Evolutionary conservation across 2,797 vertebrate species (phyloP), one percentile per base, ranked within the genome.

Genomic region (Peromyscus aztecus): DNA sequence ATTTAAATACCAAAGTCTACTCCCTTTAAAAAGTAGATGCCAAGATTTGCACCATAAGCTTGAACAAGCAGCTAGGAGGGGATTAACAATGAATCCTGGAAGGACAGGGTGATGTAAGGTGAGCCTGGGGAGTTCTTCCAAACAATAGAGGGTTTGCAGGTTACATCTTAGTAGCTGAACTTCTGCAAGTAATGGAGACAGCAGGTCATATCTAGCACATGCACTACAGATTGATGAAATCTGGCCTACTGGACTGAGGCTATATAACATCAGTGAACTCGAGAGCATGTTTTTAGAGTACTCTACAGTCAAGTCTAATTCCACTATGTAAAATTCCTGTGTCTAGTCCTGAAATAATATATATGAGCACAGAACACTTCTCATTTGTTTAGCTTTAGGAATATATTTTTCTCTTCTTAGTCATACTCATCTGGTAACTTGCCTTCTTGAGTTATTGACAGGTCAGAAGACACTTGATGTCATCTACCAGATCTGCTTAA

Each of bases 161-260:
- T 10, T 46, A 77, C 46, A 23, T 88, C 71, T 89, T 31, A 71
- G 24, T 19, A 46, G 34, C 34, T 52, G 83, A 95, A 96, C 52
- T 92, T 94, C 34, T 92, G 40, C 89, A 89, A 91, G n/a, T 52
- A 95, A 91, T 29, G 82, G 75, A 95, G 65, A 94, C 12, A 78
- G 31, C 0, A 8, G n/a, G 37, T 46, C 34, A 61, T 4, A 83
- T 49, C 65, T 1, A 93, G 76, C 40, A 75, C 13, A 78, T 77
- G 73, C 29, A 43, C 19, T 24, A 67, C 34, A 63, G 27, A 40
- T 0, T n/a, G 59, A 77, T 63, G 55, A 90, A 76, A 85, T 52
- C 63, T 27, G 27, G 78, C 43, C 1, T 69, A 82, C 43, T 23
- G 31, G 57, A 90, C 61, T n/a, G 37, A 3, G 52, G 55, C 10